phyloP scores from a whole-genome alignment of 1,140 invertebrate species.

The Saccostrea echinata region DNA sequence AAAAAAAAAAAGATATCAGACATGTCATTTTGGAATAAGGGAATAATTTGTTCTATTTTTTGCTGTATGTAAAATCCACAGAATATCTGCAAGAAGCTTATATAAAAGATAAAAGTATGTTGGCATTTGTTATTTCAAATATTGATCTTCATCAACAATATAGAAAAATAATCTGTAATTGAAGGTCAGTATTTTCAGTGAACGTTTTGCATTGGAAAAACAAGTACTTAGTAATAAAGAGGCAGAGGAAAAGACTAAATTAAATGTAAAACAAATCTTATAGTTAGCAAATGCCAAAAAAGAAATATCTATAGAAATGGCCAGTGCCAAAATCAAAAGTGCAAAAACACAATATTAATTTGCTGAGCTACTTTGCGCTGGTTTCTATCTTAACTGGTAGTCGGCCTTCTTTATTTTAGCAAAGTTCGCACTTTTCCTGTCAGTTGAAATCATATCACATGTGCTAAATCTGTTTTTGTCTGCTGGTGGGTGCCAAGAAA shows the following conservation, averaged over 20 bases:
- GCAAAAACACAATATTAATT: not conserved
- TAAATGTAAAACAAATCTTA: not conserved
- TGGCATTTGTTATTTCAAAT: constrained; percentile 9
- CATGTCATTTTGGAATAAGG: not conserved
- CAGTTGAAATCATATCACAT: constrained; percentile 11
- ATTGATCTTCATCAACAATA: not conserved
- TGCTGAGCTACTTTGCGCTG: constrained; percentile 14
- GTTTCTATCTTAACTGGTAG: not conserved
- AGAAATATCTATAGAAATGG: not conserved
- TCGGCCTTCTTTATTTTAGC: constrained; percentile 36
- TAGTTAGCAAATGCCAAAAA: constrained; percentile 5
- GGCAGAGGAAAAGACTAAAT: not conserved
- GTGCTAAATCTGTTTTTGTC: constrained; percentile 21
- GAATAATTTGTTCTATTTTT: not conserved
- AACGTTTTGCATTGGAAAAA: not conserved
- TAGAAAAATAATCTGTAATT: not conserved
- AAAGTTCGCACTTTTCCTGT: not conserved
- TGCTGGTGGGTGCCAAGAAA: not conserved
- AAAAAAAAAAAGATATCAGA: not conserved
- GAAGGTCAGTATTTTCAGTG: not conserved
- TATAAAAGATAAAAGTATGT: not conserved
- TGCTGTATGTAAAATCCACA: constrained; percentile 30
- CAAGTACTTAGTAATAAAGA: too few relatives aligned
- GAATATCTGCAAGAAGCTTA: not conserved
- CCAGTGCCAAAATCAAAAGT: not conserved